Conservation (phyloP, 1,140 invertebrate genomes). For the Drosophila jambulina region DNA sequence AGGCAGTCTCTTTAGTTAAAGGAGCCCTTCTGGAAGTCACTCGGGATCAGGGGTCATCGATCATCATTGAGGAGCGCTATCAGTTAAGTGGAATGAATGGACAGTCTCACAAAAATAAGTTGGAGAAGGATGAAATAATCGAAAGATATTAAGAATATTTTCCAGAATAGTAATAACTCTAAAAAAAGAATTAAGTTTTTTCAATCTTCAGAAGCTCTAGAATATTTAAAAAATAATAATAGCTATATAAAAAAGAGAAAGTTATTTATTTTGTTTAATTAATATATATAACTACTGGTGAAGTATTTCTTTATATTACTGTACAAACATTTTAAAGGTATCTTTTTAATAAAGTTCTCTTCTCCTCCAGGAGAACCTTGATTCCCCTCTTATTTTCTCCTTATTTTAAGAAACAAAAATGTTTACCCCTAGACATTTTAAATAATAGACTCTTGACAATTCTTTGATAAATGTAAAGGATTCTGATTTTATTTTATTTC, state of each 20-base stretch:
- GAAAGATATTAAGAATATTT: neutral
- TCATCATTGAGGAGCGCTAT: conserved; percentile 61
- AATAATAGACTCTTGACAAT: too few species aligned
- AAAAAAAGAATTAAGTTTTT: neutral
- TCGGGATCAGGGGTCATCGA: conserved; percentile 52
- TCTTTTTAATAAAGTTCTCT: neutral
- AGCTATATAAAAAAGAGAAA: neutral
- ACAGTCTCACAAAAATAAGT: neutral
- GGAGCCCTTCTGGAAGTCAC: conserved; percentile 46
- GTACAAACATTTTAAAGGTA: neutral
- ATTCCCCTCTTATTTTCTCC: neutral
- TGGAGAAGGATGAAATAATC: neutral
- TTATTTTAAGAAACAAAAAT: neutral
- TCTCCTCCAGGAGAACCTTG: neutral
- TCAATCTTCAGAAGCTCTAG: neutral
- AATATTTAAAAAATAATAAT: neutral
- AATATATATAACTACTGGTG: neutral
- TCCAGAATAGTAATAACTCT: neutral
- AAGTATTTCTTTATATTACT: neutral
- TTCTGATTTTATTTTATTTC: too few species aligned
- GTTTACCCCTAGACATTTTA: neutral
- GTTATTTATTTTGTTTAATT: neutral
- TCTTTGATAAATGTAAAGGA: too few species aligned
- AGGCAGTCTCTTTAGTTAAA: conserved; percentile 21
- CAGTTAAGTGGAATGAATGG: conserved; percentile 32